phyloP scores from a whole-genome alignment of 1,140 invertebrate species.

The Zophobas morio region DNA sequence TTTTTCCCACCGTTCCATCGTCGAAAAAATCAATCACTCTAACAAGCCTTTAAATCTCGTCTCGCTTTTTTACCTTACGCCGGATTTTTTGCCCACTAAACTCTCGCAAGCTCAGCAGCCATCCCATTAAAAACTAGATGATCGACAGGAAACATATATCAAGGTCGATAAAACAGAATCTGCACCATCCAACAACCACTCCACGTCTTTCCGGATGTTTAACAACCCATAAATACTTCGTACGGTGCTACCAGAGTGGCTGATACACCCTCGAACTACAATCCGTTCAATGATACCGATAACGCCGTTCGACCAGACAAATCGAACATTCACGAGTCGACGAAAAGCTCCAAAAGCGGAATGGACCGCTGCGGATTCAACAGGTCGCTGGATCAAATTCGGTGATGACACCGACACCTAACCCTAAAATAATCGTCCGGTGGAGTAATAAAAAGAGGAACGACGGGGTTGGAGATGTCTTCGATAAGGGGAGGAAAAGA shows the following conservation, averaged over 20 bases:
- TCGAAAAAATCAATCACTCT: background rate
- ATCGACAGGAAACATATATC: constrained; percentile 16
- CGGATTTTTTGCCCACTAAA: background rate
- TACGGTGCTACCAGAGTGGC: constrained; percentile 23
- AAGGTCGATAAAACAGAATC: constrained; percentile 16
- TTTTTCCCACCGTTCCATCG: too few relatives aligned
- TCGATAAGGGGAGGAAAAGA: background rate
- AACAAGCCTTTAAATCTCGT: too few relatives aligned
- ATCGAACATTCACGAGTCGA: background rate
- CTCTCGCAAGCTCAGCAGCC: background rate
- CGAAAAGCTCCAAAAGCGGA: background rate
- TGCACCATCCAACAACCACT: background rate
- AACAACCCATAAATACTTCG: constrained; percentile 21
- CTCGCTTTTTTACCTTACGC: too few relatives aligned
- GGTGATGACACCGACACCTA: constrained; percentile 3
- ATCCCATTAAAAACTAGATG: background rate
- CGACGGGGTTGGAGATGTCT: background rate
- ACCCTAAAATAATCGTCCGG: constrained; percentile 18
- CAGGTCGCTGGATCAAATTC: constrained; percentile 2
- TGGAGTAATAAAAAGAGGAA: constrained; percentile 10
- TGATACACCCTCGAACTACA: constrained; percentile 19
- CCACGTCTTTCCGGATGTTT: constrained; percentile 18
- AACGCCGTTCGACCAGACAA: background rate
- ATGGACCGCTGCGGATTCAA: background rate
- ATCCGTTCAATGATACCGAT: constrained; percentile 21